These are phyloP conservation scores for Labeo rohita DNA, from an alignment of 2,113 vertebrate genomes.

Conservation along the genomic window DNA sequence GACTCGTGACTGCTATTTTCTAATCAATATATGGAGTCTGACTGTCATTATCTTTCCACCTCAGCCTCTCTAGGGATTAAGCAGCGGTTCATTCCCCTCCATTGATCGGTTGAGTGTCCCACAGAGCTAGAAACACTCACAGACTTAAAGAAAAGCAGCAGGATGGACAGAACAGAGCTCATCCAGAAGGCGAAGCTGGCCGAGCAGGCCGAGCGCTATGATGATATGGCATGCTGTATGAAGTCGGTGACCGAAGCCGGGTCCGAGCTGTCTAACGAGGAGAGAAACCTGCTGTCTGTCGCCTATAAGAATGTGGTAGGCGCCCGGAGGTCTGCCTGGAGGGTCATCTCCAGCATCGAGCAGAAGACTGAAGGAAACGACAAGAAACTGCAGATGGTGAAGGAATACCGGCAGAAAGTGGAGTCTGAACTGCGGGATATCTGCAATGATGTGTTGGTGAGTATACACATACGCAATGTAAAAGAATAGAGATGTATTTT, in stretches of 20 bases:
- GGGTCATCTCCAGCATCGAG: slow-evolving; percentile 92
- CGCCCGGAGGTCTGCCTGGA: slow-evolving; percentile 89
- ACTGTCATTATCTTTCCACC: slow-evolving; percentile 19
- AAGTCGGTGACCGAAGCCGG: slow-evolving; percentile 89
- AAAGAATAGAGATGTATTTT: background rate
- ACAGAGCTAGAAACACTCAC: slow-evolving; percentile 44
- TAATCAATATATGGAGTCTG: background rate
- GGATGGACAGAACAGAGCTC: slow-evolving; percentile 89
- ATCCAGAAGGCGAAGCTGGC: slow-evolving; percentile 97
- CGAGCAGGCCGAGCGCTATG: slow-evolving; percentile 96
- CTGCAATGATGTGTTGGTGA: slow-evolving; percentile 91
- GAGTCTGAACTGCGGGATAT: slow-evolving; percentile 89
- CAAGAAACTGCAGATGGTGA: slow-evolving; percentile 87
- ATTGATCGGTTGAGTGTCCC: slow-evolving; percentile 34
- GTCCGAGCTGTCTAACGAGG: slow-evolving; percentile 89
- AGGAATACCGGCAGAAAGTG: slow-evolving; percentile 91
- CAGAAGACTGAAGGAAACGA: slow-evolving; percentile 84
- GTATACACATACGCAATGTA: slow-evolving; percentile 1
- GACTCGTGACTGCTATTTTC: background rate
- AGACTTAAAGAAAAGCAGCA: slow-evolving; percentile 55
- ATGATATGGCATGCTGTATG: slow-evolving; percentile 96
- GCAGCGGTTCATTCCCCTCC: slow-evolving; percentile 21
- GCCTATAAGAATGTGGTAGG: slow-evolving; percentile 98
- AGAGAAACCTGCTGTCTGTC: slow-evolving; percentile 96
- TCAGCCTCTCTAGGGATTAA: slow-evolving; percentile 45